Percentiles rank a stretch among this genome's conserved stretches.
These are phyloP conservation scores for Ormyrus rosae DNA, from an alignment of 2,888 invertebrate genomes.

Conservation along the genomic window DNA sequence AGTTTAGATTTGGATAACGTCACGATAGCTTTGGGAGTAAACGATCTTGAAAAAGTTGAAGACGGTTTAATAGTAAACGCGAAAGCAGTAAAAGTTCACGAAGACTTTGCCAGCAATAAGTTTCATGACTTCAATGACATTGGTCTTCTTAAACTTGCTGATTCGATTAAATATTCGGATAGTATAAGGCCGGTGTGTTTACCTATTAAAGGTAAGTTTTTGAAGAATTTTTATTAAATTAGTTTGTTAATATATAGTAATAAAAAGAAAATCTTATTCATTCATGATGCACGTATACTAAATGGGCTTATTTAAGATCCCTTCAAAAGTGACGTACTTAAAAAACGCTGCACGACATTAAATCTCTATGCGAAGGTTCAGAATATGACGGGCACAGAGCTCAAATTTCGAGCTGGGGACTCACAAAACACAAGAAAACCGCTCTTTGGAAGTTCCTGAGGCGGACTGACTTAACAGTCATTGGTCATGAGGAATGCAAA, in stretches of 20 bases:
- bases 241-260: background rate
- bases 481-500: background rate
- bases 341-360: no score
- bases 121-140: constrained; percentile 80
- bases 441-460: background rate
- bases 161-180: constrained; percentile 75
- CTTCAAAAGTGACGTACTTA: no score
- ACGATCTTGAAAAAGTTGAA: constrained; percentile 73
- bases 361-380: constrained; percentile 1
- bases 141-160: constrained; percentile 77
- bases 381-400: background rate
- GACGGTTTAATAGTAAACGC: constrained; percentile 75
- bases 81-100: constrained; percentile 75
- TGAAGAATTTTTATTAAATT: background rate
- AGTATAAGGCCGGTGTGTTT: constrained; percentile 78
- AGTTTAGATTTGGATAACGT: constrained; percentile 61
- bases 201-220: constrained; percentile 75
- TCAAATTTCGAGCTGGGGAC: constrained; percentile 36
- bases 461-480: constrained; percentile 4
- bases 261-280: no score
- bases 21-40: constrained; percentile 76
- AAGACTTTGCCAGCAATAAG: constrained; percentile 76
- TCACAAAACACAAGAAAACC: background rate
- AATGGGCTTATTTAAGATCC: no score
- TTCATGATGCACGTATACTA: no score